A percentile compares a stretch with the other conserved stretches of the same genome.
phyloP scores from a whole-genome alignment of 2,888 invertebrate genomes.

The Monopis laevigella region DNA sequence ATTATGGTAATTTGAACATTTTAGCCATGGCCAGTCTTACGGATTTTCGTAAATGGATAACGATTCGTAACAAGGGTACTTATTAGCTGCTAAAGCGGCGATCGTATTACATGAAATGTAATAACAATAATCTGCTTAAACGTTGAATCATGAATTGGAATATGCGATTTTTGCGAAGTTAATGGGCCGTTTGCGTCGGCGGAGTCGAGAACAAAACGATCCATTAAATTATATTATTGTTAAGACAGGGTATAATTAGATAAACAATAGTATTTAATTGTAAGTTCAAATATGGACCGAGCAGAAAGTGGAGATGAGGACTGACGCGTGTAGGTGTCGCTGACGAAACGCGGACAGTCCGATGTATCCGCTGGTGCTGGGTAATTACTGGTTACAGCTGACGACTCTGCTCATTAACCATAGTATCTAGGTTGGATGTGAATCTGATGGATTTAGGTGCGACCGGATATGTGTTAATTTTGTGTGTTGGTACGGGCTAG shows the following conservation, averaged over 20 bases:
- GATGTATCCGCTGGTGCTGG: background rate
- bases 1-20: slow-evolving; percentile 52
- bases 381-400: background rate
- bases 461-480: slow-evolving; percentile 33
- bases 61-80: slow-evolving; percentile 6
- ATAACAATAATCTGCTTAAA: slow-evolving; percentile 2
- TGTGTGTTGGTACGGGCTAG: slow-evolving; percentile 13
- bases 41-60: slow-evolving; percentile 22
- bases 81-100: slow-evolving; percentile 7
- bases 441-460: slow-evolving; percentile 23
- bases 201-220: slow-evolving; percentile 20
- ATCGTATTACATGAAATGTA: slow-evolving; percentile 5
- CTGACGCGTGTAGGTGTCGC: slow-evolving; percentile 11
- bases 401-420: background rate
- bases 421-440: slow-evolving; percentile 6
- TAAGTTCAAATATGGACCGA: slow-evolving; percentile 31
- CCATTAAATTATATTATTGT: slow-evolving; percentile 33
- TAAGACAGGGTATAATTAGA: slow-evolving; percentile 40
- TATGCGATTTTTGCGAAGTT: slow-evolving; percentile 1
- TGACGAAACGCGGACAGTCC: slow-evolving; percentile 6
- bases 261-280: slow-evolving; percentile 48
- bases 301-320: slow-evolving; percentile 23
- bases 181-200: slow-evolving; percentile 4
- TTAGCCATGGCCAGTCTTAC: slow-evolving; percentile 31
- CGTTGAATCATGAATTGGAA: slow-evolving; percentile 3